phyloP scores from a whole-genome alignment of 2,888 invertebrate species.

The Athrips mouffetella region DNA sequence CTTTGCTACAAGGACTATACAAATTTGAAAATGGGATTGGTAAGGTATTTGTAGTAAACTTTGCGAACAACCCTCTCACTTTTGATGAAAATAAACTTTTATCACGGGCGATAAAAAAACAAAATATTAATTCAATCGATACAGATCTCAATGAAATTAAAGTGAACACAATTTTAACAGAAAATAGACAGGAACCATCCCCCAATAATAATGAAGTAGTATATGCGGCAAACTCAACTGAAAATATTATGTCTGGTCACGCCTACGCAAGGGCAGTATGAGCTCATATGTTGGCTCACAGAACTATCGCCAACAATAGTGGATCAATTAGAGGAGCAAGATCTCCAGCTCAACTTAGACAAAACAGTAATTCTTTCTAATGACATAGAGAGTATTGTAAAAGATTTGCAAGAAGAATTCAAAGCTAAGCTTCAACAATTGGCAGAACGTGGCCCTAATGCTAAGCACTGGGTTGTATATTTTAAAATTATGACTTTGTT shows the following conservation, averaged over 20 bases:
- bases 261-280: slow-evolving; percentile 23
- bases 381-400: slow-evolving; percentile 2
- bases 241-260: slow-evolving; percentile 26
- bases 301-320: background rate
- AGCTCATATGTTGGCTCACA: slow-evolving; percentile 19
- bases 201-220: too few species aligned
- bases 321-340: background rate
- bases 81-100: background rate
- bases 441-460: background rate
- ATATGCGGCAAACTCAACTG: slow-evolving; percentile 15
- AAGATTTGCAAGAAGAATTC: slow-evolving; percentile 1
- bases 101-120: background rate
- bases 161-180: background rate
- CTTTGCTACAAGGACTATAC: slow-evolving; percentile 9
- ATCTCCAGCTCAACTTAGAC: background rate
- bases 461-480: background rate
- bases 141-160: background rate
- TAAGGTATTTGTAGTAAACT: background rate
- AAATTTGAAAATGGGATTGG: slow-evolving; percentile 7
- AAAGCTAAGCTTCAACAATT: slow-evolving; percentile 3
- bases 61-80: background rate
- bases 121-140: background rate
- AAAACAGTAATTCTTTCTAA: background rate
- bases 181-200: background rate
- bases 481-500: background rate